phyloP scores from a whole-genome alignment of 2,113 vertebrate species.

The Zeus faber region DNA sequence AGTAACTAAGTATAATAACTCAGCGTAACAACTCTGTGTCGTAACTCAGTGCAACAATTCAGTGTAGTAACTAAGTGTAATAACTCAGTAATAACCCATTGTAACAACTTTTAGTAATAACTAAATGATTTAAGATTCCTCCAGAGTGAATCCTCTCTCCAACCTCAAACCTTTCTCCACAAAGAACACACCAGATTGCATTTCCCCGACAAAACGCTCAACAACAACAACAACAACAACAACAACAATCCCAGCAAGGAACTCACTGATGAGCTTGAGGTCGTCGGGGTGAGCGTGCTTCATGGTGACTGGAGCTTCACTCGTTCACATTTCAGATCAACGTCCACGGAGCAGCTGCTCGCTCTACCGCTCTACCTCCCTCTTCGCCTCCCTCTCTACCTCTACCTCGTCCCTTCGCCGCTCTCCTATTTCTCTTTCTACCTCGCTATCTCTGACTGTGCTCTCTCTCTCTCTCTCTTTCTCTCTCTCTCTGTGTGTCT shows the following conservation, averaged over 20 bases:
- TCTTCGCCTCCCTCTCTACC: conserved; percentile 11
- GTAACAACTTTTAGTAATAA: no score
- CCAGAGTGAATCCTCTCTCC: no score
- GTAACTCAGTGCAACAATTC: no score
- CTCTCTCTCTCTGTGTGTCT: conserved; percentile 24
- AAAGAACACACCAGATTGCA: conserved; percentile 3
- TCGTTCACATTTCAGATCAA: conserved; percentile 65
- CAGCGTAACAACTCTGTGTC: no score
- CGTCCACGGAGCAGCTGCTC: conserved; percentile 38
- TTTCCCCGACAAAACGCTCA: no score
- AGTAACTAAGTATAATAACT: no score
- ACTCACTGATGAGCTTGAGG: conserved; percentile 75
- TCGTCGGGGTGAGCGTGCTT: conserved; percentile 69
- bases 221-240: conserved; percentile 17
- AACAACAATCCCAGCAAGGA: conserved; percentile 4
- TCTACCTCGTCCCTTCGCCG: conserved; percentile 8
- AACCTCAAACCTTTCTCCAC: no score
- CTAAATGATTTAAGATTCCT: no score
- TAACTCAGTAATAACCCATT: no score
- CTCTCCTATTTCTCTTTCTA: conserved; percentile 20
- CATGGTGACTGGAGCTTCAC: conserved; percentile 57
- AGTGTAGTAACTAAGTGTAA: no score
- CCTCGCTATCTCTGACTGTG: conserved; percentile 16
- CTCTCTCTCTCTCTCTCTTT: conserved; percentile 2
- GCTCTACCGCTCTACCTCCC: conserved; percentile 15